These are phyloP conservation scores for Aphodius granarius DNA, from an alignment of 2,888 invertebrate genomes.

Conservation along the genomic window DNA sequence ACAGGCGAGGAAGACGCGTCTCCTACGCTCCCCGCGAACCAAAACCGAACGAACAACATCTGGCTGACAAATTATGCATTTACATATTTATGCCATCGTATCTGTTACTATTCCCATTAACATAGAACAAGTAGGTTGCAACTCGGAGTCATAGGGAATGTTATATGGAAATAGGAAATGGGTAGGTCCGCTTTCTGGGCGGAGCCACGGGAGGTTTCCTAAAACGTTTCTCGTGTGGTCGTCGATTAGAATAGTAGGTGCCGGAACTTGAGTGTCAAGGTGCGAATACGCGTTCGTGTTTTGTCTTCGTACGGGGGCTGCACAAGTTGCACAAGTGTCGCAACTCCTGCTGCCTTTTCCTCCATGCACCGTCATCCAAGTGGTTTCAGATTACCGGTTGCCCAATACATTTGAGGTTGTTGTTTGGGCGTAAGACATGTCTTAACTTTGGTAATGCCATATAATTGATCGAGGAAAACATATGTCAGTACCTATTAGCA, in stretches of 20 bases:
- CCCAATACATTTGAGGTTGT: background rate
- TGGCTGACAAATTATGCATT: slow-evolving; percentile 28
- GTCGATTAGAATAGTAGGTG: slow-evolving; percentile 28
- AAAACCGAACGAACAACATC: slow-evolving; percentile 16
- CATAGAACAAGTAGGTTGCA: slow-evolving; percentile 28
- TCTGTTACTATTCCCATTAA: slow-evolving; percentile 29
- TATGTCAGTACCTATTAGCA: no score
- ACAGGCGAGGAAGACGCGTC: background rate
- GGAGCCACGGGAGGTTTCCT: slow-evolving; percentile 26
- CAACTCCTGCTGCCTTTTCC: background rate
- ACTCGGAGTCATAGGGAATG: slow-evolving; percentile 22
- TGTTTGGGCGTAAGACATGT: background rate
- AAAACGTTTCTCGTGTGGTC: slow-evolving; percentile 31
- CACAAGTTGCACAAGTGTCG: background rate
- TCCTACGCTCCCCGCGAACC: slow-evolving; percentile 4
- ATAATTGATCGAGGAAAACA: background rate
- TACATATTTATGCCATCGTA: slow-evolving; percentile 29
- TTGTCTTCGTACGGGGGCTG: slow-evolving; percentile 20
- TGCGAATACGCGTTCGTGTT: slow-evolving; percentile 14
- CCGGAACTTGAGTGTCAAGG: slow-evolving; percentile 27
- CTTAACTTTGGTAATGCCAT: background rate
- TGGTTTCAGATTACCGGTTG: background rate
- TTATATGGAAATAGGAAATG: slow-evolving; percentile 29
- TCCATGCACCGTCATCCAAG: background rate
- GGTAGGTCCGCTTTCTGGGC: slow-evolving; percentile 26